A percentile compares a stretch with the other conserved stretches of the same genome.
Evolutionary conservation across 2,113 vertebrate genomes (phyloP).

Genomic region (Carassius carassius): DNA sequence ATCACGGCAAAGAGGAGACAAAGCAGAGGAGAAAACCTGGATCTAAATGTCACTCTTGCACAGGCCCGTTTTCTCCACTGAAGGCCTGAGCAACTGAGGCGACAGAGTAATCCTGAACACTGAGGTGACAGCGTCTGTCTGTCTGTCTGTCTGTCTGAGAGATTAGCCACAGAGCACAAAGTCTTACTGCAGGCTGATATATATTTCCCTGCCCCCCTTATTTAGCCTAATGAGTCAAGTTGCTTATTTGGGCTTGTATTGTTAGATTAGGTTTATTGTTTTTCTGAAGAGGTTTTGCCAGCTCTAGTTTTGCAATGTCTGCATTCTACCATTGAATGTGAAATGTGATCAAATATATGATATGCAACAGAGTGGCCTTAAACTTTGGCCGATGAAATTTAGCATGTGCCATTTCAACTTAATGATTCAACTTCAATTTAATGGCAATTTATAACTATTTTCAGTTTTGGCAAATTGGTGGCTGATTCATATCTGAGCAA

Average conservation of each 20-base stretch:
- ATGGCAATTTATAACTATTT: too few species aligned
- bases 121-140: slow-evolving; percentile 38
- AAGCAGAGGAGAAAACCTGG: slow-evolving; percentile 52
- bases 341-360: neutral
- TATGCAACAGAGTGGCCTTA: neutral
- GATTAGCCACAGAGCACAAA: slow-evolving; percentile 9
- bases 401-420: neutral
- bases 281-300: neutral
- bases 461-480: neutral
- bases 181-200: neutral
- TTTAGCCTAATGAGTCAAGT: neutral
- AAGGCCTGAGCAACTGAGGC: slow-evolving; percentile 44
- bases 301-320: neutral
- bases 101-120: slow-evolving; percentile 48
- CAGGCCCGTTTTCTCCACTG: slow-evolving; percentile 51
- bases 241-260: neutral
- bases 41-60: slow-evolving; percentile 58
- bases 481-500: neutral
- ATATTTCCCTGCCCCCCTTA: neutral
- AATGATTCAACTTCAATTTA: too few species aligned
- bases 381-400: neutral
- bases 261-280: slow-evolving; percentile 1
- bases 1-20: slow-evolving; percentile 46
- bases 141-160: slow-evolving; percentile 24
- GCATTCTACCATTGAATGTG: neutral